Conservation (phyloP, 2,888 invertebrate species). For the Rhogogaster chlorosoma region DNA sequence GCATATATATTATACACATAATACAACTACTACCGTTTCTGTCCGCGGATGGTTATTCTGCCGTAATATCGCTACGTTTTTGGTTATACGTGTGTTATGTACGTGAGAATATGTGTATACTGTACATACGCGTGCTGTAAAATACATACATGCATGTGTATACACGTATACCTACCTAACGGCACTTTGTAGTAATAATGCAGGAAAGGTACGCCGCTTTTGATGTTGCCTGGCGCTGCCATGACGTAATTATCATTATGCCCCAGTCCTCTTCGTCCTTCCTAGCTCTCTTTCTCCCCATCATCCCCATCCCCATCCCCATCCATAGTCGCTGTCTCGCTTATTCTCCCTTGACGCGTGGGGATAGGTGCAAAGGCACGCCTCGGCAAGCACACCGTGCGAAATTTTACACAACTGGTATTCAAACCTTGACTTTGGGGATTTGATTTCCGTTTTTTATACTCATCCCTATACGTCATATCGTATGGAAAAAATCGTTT, state of each 20-base stretch:
- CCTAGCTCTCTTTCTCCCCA: neutral
- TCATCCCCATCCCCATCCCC: neutral
- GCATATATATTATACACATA: no score
- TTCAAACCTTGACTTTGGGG: neutral
- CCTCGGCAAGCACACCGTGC: neutral
- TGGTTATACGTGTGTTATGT: neutral
- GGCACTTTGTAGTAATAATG: slow-evolving; percentile 65
- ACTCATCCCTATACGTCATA: no score
- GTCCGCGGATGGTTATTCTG: neutral
- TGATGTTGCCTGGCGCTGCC: slow-evolving; percentile 63
- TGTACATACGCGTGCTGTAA: no score
- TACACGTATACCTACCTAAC: slow-evolving; percentile 56
- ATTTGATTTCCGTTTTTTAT: neutral
- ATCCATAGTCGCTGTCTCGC: slow-evolving; percentile 14
- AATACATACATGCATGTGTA: no score
- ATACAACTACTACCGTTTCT: neutral
- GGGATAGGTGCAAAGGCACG: slow-evolving; percentile 5
- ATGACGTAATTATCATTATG: slow-evolving; percentile 65
- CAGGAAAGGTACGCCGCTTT: slow-evolving; percentile 63
- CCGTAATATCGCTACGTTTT: neutral
- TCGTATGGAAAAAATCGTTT: no score
- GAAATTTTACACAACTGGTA: neutral
- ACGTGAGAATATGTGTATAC: neutral
- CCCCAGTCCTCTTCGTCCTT: slow-evolving; percentile 2
- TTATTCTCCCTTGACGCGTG: neutral